Evolutionary conservation across 2,797 vertebrate species (phyloP).

Genomic region (Sebastes wilsoni): DNA sequence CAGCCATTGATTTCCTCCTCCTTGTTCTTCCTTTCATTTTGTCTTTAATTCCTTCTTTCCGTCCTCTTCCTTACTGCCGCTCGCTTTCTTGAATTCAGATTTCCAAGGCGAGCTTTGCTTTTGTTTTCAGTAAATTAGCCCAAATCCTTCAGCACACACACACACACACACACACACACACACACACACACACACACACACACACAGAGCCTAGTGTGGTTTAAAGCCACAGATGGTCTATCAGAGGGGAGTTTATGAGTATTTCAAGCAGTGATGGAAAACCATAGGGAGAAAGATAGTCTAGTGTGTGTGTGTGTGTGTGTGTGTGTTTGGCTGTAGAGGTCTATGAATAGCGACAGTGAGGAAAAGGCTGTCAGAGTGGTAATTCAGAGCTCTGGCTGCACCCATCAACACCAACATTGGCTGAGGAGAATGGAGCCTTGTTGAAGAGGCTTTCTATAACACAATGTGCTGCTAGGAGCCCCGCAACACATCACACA

Average conservation of each 20-base stretch:
- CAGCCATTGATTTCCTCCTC: background rate
- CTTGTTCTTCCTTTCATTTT: background rate
- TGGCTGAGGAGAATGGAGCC: conserved; percentile 57
- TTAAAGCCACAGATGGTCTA: conserved; percentile 71
- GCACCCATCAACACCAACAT: conserved; percentile 54
- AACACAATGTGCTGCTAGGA: conserved; percentile 67
- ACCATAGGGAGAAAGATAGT: conserved; percentile 24
- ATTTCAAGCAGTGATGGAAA: conserved; percentile 60
- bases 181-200: background rate
- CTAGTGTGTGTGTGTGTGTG: conserved; percentile 23
- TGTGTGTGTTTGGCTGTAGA: conserved; percentile 32
- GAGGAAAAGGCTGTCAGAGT: conserved; percentile 66
- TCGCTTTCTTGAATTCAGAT: background rate
- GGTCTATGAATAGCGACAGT: conserved; percentile 62
- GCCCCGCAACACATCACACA: conserved; percentile 43
- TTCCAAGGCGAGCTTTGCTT: conserved; percentile 29
- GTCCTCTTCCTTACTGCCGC: background rate
- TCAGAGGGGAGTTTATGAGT: conserved; percentile 65
- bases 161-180: background rate
- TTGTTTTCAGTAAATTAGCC: conserved; percentile 58
- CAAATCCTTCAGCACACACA: conserved; percentile 27
- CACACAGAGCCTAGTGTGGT: background rate
- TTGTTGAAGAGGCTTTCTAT: conserved; percentile 58
- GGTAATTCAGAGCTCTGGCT: conserved; percentile 65
- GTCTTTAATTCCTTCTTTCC: background rate